Conservation (phyloP, 2,113 vertebrate species). For the Clinocottus analis region DNA sequence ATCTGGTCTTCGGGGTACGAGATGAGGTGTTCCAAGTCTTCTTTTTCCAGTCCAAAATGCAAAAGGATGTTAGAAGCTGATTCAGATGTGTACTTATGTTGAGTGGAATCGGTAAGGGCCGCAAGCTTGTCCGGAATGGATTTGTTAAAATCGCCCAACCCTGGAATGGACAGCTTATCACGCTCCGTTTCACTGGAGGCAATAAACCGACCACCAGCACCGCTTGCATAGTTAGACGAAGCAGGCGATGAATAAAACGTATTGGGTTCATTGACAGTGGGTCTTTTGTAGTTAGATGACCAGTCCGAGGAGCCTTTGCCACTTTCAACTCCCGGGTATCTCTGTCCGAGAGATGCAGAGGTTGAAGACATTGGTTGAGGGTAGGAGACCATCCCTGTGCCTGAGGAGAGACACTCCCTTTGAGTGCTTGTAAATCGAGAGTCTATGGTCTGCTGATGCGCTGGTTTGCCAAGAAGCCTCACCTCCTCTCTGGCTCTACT, state of each 20-base stretch:
- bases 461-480: constrained; percentile 81
- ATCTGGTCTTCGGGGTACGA: constrained; percentile 93
- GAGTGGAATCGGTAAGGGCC: constrained; percentile 40
- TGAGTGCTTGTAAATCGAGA: constrained; percentile 79
- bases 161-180: constrained; percentile 45
- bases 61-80: constrained; percentile 92
- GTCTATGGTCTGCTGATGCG: constrained; percentile 74
- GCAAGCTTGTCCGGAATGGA: not conserved
- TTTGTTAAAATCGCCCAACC: constrained; percentile 53
- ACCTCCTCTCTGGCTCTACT: constrained; percentile 81
- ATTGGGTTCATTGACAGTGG: constrained; percentile 16
- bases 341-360: constrained; percentile 13
- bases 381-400: constrained; percentile 23
- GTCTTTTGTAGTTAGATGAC: constrained; percentile 51
- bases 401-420: constrained; percentile 38
- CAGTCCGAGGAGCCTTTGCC: constrained; percentile 59
- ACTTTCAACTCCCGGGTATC: constrained; percentile 32
- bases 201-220: not conserved
- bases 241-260: constrained; percentile 52
- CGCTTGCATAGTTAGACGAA: constrained; percentile 43
- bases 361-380: constrained; percentile 1
- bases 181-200: not conserved
- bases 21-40: constrained; percentile 93
- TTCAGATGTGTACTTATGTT: constrained; percentile 88
- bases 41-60: constrained; percentile 92